Conservation (phyloP, 1,140 invertebrate genomes). For the Oncopodura yosiiana region DNA sequence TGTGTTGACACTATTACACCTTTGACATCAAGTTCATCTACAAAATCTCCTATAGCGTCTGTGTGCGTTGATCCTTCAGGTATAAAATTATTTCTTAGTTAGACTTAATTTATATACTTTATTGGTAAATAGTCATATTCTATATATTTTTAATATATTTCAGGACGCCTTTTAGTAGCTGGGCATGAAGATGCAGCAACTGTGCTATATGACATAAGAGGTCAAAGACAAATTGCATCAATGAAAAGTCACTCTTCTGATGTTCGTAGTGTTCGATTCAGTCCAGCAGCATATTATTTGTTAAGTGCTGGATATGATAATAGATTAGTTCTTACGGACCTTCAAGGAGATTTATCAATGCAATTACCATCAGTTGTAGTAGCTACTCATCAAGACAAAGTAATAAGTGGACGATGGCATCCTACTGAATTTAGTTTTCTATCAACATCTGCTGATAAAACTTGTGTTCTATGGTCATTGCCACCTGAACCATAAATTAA, state of each 20-base stretch:
- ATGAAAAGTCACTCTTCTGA: constrained; percentile 93
- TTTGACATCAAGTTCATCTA: constrained; percentile 55
- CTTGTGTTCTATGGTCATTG: constrained; percentile 88
- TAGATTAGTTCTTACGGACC: constrained; percentile 81
- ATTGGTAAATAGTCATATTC: background rate
- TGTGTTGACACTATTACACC: constrained; percentile 86
- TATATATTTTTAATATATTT: constrained; percentile 11
- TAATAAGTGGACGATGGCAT: constrained; percentile 96
- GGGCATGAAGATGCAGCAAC: constrained; percentile 94
- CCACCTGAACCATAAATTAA: constrained; percentile 45
- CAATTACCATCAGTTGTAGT: constrained; percentile 90
- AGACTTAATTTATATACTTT: background rate
- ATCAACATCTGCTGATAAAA: constrained; percentile 93
- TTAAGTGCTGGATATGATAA: constrained; percentile 97
- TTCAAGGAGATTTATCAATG: constrained; percentile 66
- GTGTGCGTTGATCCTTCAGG: constrained; percentile 94
- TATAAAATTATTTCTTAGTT: constrained; percentile 80
- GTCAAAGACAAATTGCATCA: constrained; percentile 80
- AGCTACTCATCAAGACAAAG: constrained; percentile 93
- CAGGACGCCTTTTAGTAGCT: constrained; percentile 77
- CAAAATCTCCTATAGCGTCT: constrained; percentile 72
- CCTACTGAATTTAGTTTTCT: constrained; percentile 94
- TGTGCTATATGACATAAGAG: constrained; percentile 88
- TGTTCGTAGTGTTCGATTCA: constrained; percentile 89
- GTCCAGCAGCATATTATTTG: constrained; percentile 93